These are phyloP conservation scores for Entelurus aequoreus DNA, from an alignment of 2,113 vertebrate genomes.

Conservation along the genomic window DNA sequence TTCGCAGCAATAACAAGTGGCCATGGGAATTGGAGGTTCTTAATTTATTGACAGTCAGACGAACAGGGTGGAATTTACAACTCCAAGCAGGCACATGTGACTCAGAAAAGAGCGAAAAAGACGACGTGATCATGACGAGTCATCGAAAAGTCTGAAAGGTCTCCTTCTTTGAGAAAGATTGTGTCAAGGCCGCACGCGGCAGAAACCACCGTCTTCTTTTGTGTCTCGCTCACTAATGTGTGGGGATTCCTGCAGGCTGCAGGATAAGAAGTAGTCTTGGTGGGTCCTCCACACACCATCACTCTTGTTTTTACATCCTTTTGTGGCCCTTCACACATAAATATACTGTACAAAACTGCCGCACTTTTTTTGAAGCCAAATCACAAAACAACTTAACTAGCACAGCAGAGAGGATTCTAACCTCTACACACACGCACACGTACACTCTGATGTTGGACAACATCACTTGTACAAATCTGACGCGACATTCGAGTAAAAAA, in stretches of 20 bases:
- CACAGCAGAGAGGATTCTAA: conserved; percentile 17
- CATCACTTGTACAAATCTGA: conserved; percentile 2
- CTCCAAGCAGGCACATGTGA: conserved; percentile 50
- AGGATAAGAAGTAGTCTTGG: conserved; percentile 29
- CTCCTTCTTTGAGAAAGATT: conserved; percentile 7
- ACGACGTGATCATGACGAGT: not conserved
- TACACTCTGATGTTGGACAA: not conserved
- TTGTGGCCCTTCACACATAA: conserved; percentile 22
- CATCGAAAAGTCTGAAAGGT: not conserved
- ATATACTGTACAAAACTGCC: conserved; percentile 24
- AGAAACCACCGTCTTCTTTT: not conserved
- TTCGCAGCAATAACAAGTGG: not conserved
- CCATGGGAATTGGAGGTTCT: conserved; percentile 17
- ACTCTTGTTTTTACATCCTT: not conserved
- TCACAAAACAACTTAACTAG: conserved; percentile 12
- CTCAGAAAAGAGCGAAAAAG: conserved; percentile 23
- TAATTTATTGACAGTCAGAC: conserved; percentile 72
- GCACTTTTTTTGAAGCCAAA: conserved; percentile 7
- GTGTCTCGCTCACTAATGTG: conserved; percentile 22
- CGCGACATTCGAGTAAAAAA: conserved; percentile 9
- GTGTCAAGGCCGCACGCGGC: not conserved
- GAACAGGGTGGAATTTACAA: conserved; percentile 58
- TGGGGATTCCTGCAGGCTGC: conserved; percentile 40
- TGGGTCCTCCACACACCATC: conserved; percentile 29
- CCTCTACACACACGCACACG: conserved; percentile 8